Conservation (phyloP, 2,797 vertebrate species). For the Pangasius sanitwongsei region DNA sequence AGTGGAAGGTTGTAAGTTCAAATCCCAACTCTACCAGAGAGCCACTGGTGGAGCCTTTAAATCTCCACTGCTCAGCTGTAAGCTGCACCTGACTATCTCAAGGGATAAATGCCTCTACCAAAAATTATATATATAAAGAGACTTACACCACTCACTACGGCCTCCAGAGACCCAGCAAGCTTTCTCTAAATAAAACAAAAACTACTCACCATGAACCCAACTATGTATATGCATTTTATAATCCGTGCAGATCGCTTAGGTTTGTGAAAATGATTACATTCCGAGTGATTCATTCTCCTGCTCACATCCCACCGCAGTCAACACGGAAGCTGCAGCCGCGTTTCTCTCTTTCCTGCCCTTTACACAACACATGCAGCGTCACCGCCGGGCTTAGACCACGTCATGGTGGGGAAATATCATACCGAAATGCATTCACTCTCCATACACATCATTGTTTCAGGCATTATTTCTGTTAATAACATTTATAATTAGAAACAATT, state of each 20-base stretch:
- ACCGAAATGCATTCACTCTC: background rate
- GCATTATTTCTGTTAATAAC: background rate
- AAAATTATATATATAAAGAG: background rate
- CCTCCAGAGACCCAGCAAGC: background rate
- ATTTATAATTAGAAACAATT: fast-evolving
- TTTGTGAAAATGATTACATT: slow-evolving; percentile 66
- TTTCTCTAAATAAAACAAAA: slow-evolving; percentile 3
- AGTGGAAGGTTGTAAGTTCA: background rate
- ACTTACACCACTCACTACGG: background rate
- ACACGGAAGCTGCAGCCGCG: slow-evolving; percentile 63
- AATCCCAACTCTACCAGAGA: background rate
- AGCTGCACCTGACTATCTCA: background rate
- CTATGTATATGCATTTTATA: slow-evolving; percentile 77
- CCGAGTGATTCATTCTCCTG: slow-evolving; percentile 72
- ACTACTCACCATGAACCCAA: slow-evolving; percentile 82
- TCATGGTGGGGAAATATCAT: background rate
- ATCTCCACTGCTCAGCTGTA: background rate
- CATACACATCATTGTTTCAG: too few species aligned
- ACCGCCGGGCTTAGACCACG: slow-evolving; percentile 12
- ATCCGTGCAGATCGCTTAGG: slow-evolving; percentile 64
- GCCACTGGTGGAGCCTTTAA: background rate
- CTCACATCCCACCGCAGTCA: slow-evolving; percentile 51
- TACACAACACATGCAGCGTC: background rate
- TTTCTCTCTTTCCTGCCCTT: background rate
- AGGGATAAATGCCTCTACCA: background rate